A percentile compares a stretch with the other conserved stretches of the same genome.
Evolutionary conservation across 35 echinoderm and acorn worm species (phyloP).

Genomic region (Anneissia japonica): DNA sequence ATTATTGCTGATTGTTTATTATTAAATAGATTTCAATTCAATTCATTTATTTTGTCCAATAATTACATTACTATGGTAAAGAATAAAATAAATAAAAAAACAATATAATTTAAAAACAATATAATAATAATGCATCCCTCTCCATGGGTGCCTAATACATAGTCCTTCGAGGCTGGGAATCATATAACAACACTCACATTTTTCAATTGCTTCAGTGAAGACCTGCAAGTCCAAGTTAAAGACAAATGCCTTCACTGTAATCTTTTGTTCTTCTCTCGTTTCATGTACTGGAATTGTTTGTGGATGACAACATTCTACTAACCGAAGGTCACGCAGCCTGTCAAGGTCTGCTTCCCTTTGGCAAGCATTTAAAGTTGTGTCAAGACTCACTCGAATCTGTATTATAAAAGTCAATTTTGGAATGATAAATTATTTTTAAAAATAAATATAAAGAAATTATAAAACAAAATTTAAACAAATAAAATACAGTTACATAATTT

Average conservation of each 20-base stretch:
- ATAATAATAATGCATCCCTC: neutral
- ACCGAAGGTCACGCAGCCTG: neutral
- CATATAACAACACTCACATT: slow-evolving; percentile 32
- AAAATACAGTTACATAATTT: too few relatives aligned
- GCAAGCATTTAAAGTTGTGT: neutral
- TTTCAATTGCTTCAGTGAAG: slow-evolving; percentile 55
- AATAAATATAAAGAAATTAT: too few relatives aligned
- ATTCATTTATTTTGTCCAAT: neutral
- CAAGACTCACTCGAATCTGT: neutral
- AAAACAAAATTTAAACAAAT: too few relatives aligned
- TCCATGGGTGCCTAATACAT: neutral
- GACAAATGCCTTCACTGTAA: slow-evolving; percentile 78
- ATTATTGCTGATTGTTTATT: too few relatives aligned
- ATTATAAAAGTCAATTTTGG: too few relatives aligned
- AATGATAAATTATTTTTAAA: too few relatives aligned
- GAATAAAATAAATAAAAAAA: neutral
- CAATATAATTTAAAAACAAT: neutral
- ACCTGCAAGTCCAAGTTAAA: slow-evolving; percentile 65
- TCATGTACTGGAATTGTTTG: neutral
- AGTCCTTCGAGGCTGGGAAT: neutral
- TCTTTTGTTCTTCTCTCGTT: slow-evolving; percentile 59
- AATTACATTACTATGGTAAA: neutral
- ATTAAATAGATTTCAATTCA: neutral
- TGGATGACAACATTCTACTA: neutral
- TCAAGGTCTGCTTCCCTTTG: neutral